Evolutionary conservation across 2,888 invertebrate genomes (phyloP), one percentile per base, ranked within the genome.

Genomic region (Eudemis profundana): DNA sequence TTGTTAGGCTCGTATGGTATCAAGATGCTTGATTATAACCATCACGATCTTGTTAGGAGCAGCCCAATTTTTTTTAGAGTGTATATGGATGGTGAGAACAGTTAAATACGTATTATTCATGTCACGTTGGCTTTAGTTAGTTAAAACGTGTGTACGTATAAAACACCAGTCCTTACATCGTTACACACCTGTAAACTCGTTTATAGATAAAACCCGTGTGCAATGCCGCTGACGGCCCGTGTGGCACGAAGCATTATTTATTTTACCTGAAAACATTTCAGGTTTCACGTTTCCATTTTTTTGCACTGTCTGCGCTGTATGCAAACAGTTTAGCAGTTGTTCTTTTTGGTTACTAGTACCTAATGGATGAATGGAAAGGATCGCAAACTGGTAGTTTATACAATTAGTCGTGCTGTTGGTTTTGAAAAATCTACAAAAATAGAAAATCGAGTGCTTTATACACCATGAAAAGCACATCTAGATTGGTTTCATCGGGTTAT

Each of bases 221-320:
- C 78, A 71, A 74, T 70, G 72, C 69, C 74, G 82, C 67, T 78
- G 85, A 86, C 86, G 83, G 79, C 71, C 70, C 68, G 69, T 71
- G 68, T 72, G 80, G 84, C 86, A 84, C 86, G 85, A 77, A 82
- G 82, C 87, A 83, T 87, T 90, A 89, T 90, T 90, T 90, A 87
- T 88, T 90, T 90, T 83, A 85, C 89, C 85, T 82, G 84, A 77
- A 81, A 78, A 75, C 73, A 67, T 87, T 87, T 84, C 54, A 56
- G 17, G 56, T 44, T 29, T 56, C 44, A 56, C 44, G 42, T 40
- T 54, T 5, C 33, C 4, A 27, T 50, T 56, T 42, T 50, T 50
- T 54, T 56, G 17, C 29, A 4, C 56, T 56, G 56, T 56, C 56
- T 56, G 56, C 56, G 27, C 42, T 29, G 42, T 56, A 56, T 56